Conservation (phyloP, 2,888 invertebrate genomes). For the Hyles lineata region DNA sequence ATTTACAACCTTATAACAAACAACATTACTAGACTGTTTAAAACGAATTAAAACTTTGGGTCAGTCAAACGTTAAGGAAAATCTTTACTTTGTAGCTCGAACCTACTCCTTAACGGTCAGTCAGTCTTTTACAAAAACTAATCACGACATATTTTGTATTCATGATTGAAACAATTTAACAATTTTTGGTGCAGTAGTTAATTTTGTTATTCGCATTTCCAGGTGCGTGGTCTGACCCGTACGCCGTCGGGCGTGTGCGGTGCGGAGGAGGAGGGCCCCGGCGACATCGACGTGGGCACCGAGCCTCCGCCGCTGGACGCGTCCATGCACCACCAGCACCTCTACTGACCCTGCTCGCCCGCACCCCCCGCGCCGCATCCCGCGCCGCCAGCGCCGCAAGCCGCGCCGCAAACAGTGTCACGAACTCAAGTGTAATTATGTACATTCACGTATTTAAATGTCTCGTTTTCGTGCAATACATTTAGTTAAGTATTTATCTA, state of each 20-base stretch:
- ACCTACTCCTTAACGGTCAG: no score
- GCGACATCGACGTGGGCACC: constrained; percentile 82
- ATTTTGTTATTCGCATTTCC: constrained; percentile 38
- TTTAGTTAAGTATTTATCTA: constrained; percentile 83
- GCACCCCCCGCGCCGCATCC: background rate
- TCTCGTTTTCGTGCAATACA: constrained; percentile 81
- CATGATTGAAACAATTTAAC: no score
- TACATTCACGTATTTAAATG: constrained; percentile 72
- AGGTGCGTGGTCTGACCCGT: constrained; percentile 71
- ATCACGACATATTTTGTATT: no score
- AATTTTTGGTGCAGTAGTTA: background rate
- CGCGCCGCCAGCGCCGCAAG: constrained; percentile 25
- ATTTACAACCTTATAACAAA: no score
- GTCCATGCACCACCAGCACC: constrained; percentile 45
- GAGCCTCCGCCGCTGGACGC: constrained; percentile 71
- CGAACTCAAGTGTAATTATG: constrained; percentile 74
- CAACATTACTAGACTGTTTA: no score
- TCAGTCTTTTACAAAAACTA: no score
- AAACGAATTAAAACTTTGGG: no score
- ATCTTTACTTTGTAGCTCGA: no score
- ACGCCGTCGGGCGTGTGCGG: constrained; percentile 49
- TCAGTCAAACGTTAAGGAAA: no score
- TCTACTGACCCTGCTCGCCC: constrained; percentile 42
- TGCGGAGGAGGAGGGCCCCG: constrained; percentile 69
- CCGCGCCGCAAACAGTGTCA: constrained; percentile 23